A percentile compares a stretch with the other conserved stretches of the same genome.
phyloP scores from a whole-genome alignment of 2,888 invertebrate genomes.

The Druceiella hillmani region DNA sequence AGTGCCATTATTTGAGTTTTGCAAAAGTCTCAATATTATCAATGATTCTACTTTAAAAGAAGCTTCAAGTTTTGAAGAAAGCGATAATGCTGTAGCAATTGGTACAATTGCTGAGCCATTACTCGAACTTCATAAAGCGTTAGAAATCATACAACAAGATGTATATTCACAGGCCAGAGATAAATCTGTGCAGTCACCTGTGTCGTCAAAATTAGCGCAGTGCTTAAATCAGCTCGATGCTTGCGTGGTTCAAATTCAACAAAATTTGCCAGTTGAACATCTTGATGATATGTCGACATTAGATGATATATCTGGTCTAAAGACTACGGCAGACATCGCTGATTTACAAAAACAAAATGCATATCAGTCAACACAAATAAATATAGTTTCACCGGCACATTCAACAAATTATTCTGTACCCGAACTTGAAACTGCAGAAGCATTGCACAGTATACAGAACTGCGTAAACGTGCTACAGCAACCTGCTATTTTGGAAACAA shows the following conservation, averaged over 20 bases:
- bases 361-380: constrained; percentile 29
- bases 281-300: constrained; percentile 51
- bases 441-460: constrained; percentile 35
- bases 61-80: too few species aligned
- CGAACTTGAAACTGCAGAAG: constrained; percentile 33
- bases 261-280: constrained; percentile 44
- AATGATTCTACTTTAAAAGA: too few species aligned
- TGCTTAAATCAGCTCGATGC: constrained; percentile 33
- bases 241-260: constrained; percentile 44
- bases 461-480: constrained; percentile 35
- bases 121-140: constrained; percentile 38
- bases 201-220: too few species aligned
- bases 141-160: constrained; percentile 44
- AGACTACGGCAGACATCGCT: constrained; percentile 44
- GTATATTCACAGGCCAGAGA: constrained; percentile 41
- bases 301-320: constrained; percentile 53
- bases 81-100: constrained; percentile 30
- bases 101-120: constrained; percentile 43
- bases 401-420: constrained; percentile 27
- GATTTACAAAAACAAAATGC: constrained; percentile 27
- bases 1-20: too few species aligned
- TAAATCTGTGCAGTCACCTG: too few species aligned
- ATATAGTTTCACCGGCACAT: constrained; percentile 27
- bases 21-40: too few species aligned
- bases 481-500: constrained; percentile 35